Percentiles rank a stretch among this genome's conserved stretches.
Evolutionary conservation across 1,140 invertebrate genomes (phyloP).

Genomic region (Vanessa tameamea): DNA sequence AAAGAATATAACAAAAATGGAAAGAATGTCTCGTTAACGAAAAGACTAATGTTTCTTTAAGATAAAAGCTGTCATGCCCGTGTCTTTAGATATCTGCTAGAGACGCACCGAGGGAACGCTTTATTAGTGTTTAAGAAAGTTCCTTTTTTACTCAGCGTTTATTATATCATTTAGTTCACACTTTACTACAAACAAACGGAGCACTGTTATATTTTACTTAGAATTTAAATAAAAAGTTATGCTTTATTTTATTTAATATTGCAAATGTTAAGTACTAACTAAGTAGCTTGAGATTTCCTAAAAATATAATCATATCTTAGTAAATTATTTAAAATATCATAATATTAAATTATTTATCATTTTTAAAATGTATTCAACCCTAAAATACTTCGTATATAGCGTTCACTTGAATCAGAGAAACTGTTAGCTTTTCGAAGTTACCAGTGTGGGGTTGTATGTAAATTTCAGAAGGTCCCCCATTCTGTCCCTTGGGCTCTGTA

Average conservation of each 20-base stretch:
- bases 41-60: neutral
- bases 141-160: neutral
- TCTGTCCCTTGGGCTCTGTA: slow-evolving; percentile 13
- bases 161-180: neutral
- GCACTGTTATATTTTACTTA: neutral
- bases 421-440: neutral
- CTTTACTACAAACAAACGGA: neutral
- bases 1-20: neutral
- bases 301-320: too few relatives aligned
- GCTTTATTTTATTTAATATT: too few relatives aligned
- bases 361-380: slow-evolving; percentile 5
- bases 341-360: neutral
- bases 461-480: slow-evolving; percentile 9
- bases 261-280: too few relatives aligned
- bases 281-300: too few relatives aligned
- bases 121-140: neutral
- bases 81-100: neutral
- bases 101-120: neutral
- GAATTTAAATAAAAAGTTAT: too few relatives aligned
- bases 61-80: neutral
- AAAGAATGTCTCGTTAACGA: neutral
- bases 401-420: neutral
- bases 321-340: too few relatives aligned
- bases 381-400: neutral
- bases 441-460: slow-evolving; percentile 20